A percentile compares a stretch with the other conserved stretches of the same genome.
Conservation (phyloP, 1,140 invertebrate genomes). For the Melitaea cinxia region DNA sequence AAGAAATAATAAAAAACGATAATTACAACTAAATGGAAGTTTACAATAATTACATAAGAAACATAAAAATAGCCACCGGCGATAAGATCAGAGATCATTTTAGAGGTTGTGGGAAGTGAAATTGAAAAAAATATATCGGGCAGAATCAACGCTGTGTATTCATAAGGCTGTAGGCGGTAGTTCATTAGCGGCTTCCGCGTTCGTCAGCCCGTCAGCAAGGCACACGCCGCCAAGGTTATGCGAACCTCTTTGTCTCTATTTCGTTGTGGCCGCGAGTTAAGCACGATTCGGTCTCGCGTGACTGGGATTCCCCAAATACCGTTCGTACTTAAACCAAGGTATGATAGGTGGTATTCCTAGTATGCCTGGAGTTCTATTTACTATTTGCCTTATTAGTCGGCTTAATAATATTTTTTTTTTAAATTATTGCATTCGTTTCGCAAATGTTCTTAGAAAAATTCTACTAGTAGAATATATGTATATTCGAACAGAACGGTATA, state of each 20-base stretch:
- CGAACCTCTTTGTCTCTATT: slow-evolving; percentile 71
- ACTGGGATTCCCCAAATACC: slow-evolving; percentile 20
- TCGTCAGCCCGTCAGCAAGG: slow-evolving; percentile 60
- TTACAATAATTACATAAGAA: slow-evolving; percentile 2
- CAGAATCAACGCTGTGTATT: slow-evolving; percentile 48
- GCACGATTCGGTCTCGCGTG: slow-evolving; percentile 14
- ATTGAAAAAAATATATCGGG: slow-evolving; percentile 22
- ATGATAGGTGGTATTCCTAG: background rate
- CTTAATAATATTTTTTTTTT: background rate
- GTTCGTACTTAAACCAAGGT: slow-evolving; percentile 1
- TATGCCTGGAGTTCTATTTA: background rate
- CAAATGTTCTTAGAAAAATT: too few relatives aligned
- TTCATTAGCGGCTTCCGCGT: slow-evolving; percentile 66
- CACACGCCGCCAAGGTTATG: slow-evolving; percentile 67
- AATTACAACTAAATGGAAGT: background rate
- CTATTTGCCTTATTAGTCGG: background rate
- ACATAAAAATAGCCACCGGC: slow-evolving; percentile 13
- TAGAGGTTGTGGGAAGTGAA: slow-evolving; percentile 33
- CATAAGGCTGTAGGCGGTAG: slow-evolving; percentile 66
- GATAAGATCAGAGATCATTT: slow-evolving; percentile 24
- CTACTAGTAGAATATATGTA: too few relatives aligned
- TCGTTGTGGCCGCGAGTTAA: slow-evolving; percentile 39
- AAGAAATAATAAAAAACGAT: background rate
- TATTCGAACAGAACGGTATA: background rate
- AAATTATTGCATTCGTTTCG: too few relatives aligned